Base-by-base conservation (phyloP, 2,888 invertebrate species). In the Brachynemurus nebulosus region DNA sequence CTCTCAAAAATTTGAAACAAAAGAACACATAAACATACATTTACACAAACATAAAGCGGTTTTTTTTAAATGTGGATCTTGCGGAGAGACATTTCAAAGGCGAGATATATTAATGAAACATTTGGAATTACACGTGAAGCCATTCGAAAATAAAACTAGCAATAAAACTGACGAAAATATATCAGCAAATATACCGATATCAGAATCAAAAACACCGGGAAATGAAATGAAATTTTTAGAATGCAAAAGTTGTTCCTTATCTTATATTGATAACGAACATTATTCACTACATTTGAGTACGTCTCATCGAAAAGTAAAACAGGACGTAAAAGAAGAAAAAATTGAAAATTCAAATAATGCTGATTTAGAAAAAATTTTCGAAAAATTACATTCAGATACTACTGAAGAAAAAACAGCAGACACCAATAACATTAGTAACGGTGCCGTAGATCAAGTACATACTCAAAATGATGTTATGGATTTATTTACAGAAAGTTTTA, bases 211-310 rank as follows among this genome's bases (percentile, higher is more conserved):
- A 36, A 16, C 7, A n/a, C 44, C 44, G 12, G 45, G 46, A 36
- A 55, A 54, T 11, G 61, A 61, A 44, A 67, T 67, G 40, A 59
- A 65, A 38, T 67, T 67, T 57, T 64, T 63, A 48, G 64, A 65
- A 30, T 67, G 67, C 52, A 63, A 62, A 51, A 59, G 63, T 43
- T 67, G 67, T 53, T 65, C 66, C 39, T 49, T 67, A 48, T 66
- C 67, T 2, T 67, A 67, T 50, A 61, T 67, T 14, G 65, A 65
- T 50, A 64, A 67, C 55, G 60, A 58, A 14, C 63, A 64, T 45
- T 67, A 65, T 48, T 62, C 62, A 47, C 65, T 66, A 45, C 67
- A 67, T 46, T 64, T 65, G 63, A 65, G 66, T 48, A 61, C 62
- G 11, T 16, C 18, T 19, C 67, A 67, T 50, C 58, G 63, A 39